Evolutionary conservation across 2,888 invertebrate genomes (phyloP), one percentile per base, ranked within the genome.

Genomic region (Hedya salicella): DNA sequence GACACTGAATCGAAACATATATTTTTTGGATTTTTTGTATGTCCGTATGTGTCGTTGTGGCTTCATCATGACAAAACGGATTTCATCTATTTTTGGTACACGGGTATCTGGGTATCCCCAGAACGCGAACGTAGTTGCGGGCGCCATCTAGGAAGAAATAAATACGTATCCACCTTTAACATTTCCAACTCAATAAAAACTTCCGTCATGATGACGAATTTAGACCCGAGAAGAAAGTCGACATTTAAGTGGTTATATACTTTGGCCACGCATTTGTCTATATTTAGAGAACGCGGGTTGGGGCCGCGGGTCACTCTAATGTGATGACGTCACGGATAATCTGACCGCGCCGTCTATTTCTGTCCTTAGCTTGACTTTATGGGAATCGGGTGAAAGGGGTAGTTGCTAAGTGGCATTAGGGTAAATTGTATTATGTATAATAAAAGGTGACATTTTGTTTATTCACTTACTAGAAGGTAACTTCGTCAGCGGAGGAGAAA

Each of bases 231-330:
- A 25, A 25, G 25, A 36, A 36, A 36, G 39, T 4, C 44, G 57
- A 57, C 57, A 56, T 57, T 57, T 46, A 46, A 46, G 8, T 57
- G 32, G 14, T 40, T 54, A 44, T 46, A 30, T 32, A 13, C 44
- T 44, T 32, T 16, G 9, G 44, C 42, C 53, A 36, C 46, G 44
- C 53, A 14, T 53, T 52, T 50, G 67, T 70, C 79, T 84, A 84
- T 81, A 80, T 83, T 81, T 78, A 78, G 76, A 70, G 57, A 68
- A 70, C 78, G 79, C 71, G 73, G 76, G 72, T 75, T 72, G 71
- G 74, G 80, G 75, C 73, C 77, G 74, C 73, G 74, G 81, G 80
- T 79, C 80, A 80, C 77, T 80, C 78, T 81, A 82, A 81, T 78
- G 80, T 73, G 73, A 72, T 83, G 84, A 82, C 83, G 83, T 84